Percentiles rank a stretch among this genome's conserved stretches.
Evolutionary conservation across 2,888 invertebrate species (phyloP).

Genomic region (Diachrysia chrysitis): DNA sequence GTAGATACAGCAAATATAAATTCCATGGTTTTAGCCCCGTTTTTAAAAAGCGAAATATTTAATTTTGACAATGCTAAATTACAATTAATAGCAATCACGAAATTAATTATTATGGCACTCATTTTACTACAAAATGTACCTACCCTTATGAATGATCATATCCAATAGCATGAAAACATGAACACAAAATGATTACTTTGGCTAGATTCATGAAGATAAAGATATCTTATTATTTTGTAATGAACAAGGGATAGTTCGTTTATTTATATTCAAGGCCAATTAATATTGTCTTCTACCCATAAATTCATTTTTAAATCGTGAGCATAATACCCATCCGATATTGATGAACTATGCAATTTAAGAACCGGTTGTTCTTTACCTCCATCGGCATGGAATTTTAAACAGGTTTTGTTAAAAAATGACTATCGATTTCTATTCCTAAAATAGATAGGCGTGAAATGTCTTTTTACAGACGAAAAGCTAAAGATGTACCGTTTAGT

Average conservation of each 20-base stretch:
- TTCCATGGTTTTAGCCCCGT: no score
- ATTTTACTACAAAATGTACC: not conserved
- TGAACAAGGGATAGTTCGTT: conserved; percentile 10
- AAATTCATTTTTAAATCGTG: conserved; percentile 29
- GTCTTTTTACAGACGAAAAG: conserved; percentile 18
- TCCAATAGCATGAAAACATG: not conserved
- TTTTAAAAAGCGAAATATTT: no score
- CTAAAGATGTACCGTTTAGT: conserved; percentile 12
- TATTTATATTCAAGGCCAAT: conserved; percentile 17
- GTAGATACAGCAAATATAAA: no score
- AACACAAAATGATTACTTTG: not conserved
- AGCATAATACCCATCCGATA: conserved; percentile 29
- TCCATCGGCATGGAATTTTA: conserved; percentile 23
- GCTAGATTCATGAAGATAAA: not conserved
- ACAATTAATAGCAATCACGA: not conserved
- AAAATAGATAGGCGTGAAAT: conserved; percentile 29
- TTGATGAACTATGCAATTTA: conserved; percentile 25
- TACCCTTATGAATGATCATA: not conserved
- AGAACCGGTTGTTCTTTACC: conserved; percentile 27
- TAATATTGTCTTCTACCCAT: conserved; percentile 23
- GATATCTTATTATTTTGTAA: not conserved
- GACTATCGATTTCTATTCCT: conserved; percentile 26
- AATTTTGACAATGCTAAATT: not conserved
- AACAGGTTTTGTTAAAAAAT: conserved; percentile 37
- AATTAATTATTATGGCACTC: not conserved